A percentile compares a stretch with the other conserved stretches of the same genome.
These are phyloP conservation scores for Liparis tanakae DNA, from an alignment of 2,797 vertebrate species.

Conservation along the genomic window DNA sequence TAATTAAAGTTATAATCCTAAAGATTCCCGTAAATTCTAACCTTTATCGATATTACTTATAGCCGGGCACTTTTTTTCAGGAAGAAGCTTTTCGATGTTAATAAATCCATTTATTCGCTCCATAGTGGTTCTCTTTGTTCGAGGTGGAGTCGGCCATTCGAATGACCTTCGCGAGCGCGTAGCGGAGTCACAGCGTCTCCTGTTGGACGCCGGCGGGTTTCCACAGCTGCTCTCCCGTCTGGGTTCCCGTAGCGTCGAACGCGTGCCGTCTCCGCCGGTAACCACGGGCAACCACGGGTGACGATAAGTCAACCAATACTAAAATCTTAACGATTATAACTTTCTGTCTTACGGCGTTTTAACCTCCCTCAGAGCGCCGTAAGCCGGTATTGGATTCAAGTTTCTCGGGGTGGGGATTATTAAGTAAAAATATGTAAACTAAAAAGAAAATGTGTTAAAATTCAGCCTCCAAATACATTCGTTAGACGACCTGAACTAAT, in stretches of 20 bases:
- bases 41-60: not conserved
- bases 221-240: not conserved
- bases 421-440: not conserved
- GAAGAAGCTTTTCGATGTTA: not conserved
- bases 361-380: constrained; percentile 20
- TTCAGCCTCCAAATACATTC: not conserved
- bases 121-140: not conserved
- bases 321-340: constrained; percentile 20
- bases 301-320: not conserved
- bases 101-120: not conserved
- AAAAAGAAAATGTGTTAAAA: constrained; percentile 5
- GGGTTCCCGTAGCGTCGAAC: not conserved
- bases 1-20: constrained; percentile 5
- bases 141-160: not conserved
- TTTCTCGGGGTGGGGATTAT: not conserved
- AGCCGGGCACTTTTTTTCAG: not conserved
- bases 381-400: not conserved
- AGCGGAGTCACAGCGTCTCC: not conserved
- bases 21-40: constrained; percentile 3
- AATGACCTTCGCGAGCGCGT: not conserved
- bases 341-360: not conserved
- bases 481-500: constrained; percentile 12
- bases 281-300: not conserved
- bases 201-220: not conserved
- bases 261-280: not conserved